phyloP scores from a whole-genome alignment of 2,113 vertebrate genomes.

The Illadopsis cleaveri region DNA sequence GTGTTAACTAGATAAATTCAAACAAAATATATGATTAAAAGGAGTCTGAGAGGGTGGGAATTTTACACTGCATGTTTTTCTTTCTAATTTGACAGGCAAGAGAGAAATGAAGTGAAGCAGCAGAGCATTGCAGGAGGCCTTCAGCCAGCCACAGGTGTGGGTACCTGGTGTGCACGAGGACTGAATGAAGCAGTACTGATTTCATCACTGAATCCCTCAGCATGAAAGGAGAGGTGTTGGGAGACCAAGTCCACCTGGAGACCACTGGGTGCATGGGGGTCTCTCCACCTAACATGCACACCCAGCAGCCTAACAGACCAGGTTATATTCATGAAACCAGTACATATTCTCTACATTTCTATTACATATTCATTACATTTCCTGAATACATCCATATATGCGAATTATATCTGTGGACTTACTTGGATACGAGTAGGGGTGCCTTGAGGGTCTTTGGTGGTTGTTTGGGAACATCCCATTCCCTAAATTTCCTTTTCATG shows the following conservation, averaged over 20 bases:
- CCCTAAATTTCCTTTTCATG: neutral
- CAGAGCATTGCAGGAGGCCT: neutral
- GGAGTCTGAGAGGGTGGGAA: fast-evolving
- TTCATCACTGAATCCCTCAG: neutral
- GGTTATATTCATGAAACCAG: neutral
- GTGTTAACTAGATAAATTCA: neutral
- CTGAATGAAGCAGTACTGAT: neutral
- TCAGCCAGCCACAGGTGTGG: neutral
- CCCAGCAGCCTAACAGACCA: neutral
- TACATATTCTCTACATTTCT: neutral
- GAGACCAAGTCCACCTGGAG: neutral
- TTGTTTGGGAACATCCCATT: neutral
- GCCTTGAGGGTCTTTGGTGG: neutral
- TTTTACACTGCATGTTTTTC: neutral
- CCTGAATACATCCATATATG: neutral
- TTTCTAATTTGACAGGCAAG: neutral
- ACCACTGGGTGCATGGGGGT: neutral
- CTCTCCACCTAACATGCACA: neutral
- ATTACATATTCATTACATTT: neutral
- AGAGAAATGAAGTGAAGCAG: neutral
- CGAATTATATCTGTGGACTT: neutral
- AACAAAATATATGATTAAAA: neutral
- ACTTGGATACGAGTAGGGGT: neutral
- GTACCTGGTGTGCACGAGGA: neutral
- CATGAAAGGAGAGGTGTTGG: neutral